Evolutionary conservation across 2,888 invertebrate species (phyloP).

Genomic region (Microctonus hyperodae): DNA sequence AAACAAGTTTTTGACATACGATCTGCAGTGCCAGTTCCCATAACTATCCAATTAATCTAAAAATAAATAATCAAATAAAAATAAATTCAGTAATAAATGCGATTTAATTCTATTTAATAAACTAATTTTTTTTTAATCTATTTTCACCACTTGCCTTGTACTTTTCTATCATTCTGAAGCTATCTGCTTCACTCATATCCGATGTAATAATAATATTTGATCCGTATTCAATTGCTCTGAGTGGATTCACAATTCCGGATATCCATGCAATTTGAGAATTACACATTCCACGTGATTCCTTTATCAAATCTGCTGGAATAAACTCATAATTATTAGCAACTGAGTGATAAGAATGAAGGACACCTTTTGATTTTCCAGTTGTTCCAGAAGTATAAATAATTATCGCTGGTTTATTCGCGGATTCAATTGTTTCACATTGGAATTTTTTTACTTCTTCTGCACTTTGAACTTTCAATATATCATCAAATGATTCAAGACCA

Average conservation of each 20-base stretch:
- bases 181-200: slow-evolving; percentile 43
- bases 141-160: slow-evolving; percentile 44
- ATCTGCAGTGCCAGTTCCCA: slow-evolving; percentile 43
- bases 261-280: slow-evolving; percentile 55
- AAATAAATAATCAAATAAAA: slow-evolving; percentile 1
- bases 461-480: slow-evolving; percentile 31
- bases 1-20: slow-evolving; percentile 36
- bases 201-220: slow-evolving; percentile 44
- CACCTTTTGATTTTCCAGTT: slow-evolving; percentile 54
- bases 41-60: slow-evolving; percentile 42
- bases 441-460: slow-evolving; percentile 31
- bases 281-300: slow-evolving; percentile 23
- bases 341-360: slow-evolving; percentile 45
- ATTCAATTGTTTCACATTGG: slow-evolving; percentile 33
- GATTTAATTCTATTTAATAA: not conserved
- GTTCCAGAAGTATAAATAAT: slow-evolving; percentile 57
- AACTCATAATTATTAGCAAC: slow-evolving; percentile 29
- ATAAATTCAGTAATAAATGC: not conserved
- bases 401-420: slow-evolving; percentile 38
- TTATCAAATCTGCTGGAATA: not conserved
- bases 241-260: slow-evolving; percentile 43
- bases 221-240: slow-evolving; percentile 31
- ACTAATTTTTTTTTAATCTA: not conserved
- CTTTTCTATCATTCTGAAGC: slow-evolving; percentile 50
- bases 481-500: slow-evolving; percentile 33